phyloP scores from a whole-genome alignment of 2,888 invertebrate genomes.

The Anoplius nigerrimus region DNA sequence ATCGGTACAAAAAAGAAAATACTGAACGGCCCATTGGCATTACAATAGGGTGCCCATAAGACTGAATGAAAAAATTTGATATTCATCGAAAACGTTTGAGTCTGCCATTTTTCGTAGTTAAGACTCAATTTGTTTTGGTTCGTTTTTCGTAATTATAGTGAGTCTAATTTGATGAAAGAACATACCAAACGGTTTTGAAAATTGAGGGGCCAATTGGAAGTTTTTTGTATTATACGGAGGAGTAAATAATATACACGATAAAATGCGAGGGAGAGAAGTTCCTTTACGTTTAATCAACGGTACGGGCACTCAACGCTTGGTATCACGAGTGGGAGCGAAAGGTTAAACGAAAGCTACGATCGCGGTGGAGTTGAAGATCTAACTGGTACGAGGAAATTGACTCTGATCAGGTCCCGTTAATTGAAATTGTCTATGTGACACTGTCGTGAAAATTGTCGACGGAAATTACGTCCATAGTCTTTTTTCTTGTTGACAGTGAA shows the following conservation, averaged over 20 bases:
- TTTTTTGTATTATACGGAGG: too few species aligned
- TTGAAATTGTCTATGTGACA: constrained; percentile 58
- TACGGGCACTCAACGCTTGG: constrained; percentile 8
- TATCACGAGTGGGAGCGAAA: background rate
- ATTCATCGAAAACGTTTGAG: too few species aligned
- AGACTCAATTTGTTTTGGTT: too few species aligned
- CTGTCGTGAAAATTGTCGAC: constrained; percentile 59
- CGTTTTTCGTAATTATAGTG: too few species aligned
- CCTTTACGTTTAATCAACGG: constrained; percentile 13
- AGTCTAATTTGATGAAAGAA: too few species aligned
- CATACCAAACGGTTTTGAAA: too few species aligned
- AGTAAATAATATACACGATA: background rate
- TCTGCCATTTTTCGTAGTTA: too few species aligned
- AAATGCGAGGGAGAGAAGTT: constrained; percentile 11
- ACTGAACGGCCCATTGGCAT: too few species aligned
- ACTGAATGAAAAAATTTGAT: too few species aligned
- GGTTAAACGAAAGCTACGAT: constrained; percentile 1
- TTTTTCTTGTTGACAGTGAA: constrained; percentile 33
- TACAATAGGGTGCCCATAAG: too few species aligned
- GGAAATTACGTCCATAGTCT: constrained; percentile 61
- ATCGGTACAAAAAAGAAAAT: too few species aligned
- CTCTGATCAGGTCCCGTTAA: constrained; percentile 52
- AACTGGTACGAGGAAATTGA: constrained; percentile 5
- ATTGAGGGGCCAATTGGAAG: too few species aligned
- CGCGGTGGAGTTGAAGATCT: constrained; percentile 16